Base-by-base conservation (phyloP, 2,113 vertebrate genomes). In the Callopanchax toddi region DNA sequence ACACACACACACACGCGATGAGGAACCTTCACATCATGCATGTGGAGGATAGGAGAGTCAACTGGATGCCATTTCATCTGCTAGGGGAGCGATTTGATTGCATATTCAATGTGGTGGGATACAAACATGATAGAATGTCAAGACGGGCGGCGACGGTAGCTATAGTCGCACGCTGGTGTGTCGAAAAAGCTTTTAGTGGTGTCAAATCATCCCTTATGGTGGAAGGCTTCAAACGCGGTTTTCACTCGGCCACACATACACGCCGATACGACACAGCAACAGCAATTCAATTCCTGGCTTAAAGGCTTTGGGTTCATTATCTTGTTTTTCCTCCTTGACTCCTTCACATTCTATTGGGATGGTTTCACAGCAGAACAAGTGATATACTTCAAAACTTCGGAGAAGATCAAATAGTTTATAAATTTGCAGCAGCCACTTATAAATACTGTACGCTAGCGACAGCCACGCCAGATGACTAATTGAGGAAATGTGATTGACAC, bases 1-100 rank as follows among this genome's bases (percentile, higher is more conserved):
- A 71, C 80, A 76, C 79, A 63, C 37, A 72, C 74, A 76, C 67
- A 70, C 70, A 50, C 65, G 25, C 74, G 40, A 59, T 51, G 76
- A 77, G 64, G 50, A 70, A 75, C 60, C 45, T 74, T 67, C 74
- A 56, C 80, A 79, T 84, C 85, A 82, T 73, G 71, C 74, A 69
- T 85, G 80, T 78, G 69, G 60, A 73, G 75, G 79, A 87, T 84
- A 81, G 79, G 70, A 82, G 83, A 85, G 79, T 84, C 84, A 90
- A 87, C 82, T 79, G 84, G 80, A 89, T 86, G 80, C 85, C 80
- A 84, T 89, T 87, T 89, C 82, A 85, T 90, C 81, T 85, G 67
- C 59, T 75, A 7, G 64, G 63, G 82, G 76, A 79, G 71, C 48
- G 3, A 76, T 87, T 86, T 83, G 82, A 87, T 86, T 88, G 82